Evolutionary conservation across 2,888 invertebrate species (phyloP), one percentile per base, ranked within the genome.

Genomic region (Eupithecia subfuscata): DNA sequence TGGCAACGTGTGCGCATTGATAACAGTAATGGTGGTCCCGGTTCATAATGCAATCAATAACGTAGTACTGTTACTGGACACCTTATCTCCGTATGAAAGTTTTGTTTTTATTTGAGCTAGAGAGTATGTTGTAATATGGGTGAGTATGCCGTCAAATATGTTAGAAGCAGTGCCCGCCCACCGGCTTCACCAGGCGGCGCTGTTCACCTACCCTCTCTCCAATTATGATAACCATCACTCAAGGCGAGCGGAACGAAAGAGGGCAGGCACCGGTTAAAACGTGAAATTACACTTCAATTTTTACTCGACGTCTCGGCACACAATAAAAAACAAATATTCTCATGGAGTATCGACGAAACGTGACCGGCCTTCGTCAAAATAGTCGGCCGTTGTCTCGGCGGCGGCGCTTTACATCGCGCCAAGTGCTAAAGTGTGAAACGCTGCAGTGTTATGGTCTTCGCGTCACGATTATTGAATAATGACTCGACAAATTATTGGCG

Each of bases 291-390:
- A 91, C 94, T 93, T 94, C 88, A 91, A 94, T 93, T 94, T 95
- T 94, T 91, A 92, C 90, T 91, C 91, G 90, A 88, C 91, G 90
- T 87, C 92, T 77, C 89, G 89, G 90, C 93, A 88, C 88, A 91
- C 91, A 92, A 92, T 91, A 94, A 94, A 94, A 95, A 95, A 94
- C 94, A 94, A 95, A 95, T 94, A 95, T 94, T 94, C 95, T 94
- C 95, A 94, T 94, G 94, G 92, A 88, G 92, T 92, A 94, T 94
- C 94, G 94, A 93, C 90, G 87, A 91, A 95, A 95, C 95, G 95
- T 95, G 95, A 95, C 95, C 92, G 91, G 92, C 91, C 93, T 92
- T 92, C 94, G 92, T 95, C 94, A 93, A 94, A 95, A 94, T 93
- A 93, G 93, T 90, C 91, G 90, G 89, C 91, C 87, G 92, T 92